Evolutionary conservation across 2,888 invertebrate genomes (phyloP).

Genomic region (Lasioglossum figueresi): DNA sequence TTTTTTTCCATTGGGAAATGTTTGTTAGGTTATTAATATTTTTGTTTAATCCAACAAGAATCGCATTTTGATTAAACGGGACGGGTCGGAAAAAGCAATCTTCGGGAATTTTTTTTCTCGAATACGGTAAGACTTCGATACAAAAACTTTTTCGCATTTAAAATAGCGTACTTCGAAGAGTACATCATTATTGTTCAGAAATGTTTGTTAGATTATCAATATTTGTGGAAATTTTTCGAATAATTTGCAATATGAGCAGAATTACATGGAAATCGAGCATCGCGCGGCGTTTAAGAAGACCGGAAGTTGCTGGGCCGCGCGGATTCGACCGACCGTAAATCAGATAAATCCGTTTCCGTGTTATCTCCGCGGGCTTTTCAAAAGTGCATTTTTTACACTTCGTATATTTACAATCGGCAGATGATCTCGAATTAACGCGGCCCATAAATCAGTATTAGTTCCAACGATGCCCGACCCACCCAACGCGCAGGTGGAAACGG

Average conservation of each 20-base stretch:
- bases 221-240: neutral
- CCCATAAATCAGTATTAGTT: conserved; percentile 69
- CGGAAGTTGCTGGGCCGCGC: conserved; percentile 8
- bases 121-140: too few species aligned
- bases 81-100: too few species aligned
- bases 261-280: neutral
- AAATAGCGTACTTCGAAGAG: too few species aligned
- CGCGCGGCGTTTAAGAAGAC: neutral
- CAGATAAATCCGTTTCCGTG: conserved; percentile 60
- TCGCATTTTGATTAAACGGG: neutral
- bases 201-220: neutral
- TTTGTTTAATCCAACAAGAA: neutral
- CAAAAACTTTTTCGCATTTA: too few species aligned
- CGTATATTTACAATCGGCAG: conserved; percentile 62
- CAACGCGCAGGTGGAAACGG: neutral
- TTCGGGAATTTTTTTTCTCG: too few species aligned
- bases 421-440: conserved; percentile 69
- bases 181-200: too few species aligned
- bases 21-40: too few species aligned
- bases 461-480: conserved; percentile 3
- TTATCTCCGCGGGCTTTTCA: conserved; percentile 57
- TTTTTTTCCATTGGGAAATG: too few species aligned
- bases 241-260: neutral
- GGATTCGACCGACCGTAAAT: conserved; percentile 41
- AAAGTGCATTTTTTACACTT: conserved; percentile 66